These are phyloP conservation scores for Gymnocheta viridis DNA, from an alignment of 2,888 invertebrate genomes.

Conservation along the genomic window DNA sequence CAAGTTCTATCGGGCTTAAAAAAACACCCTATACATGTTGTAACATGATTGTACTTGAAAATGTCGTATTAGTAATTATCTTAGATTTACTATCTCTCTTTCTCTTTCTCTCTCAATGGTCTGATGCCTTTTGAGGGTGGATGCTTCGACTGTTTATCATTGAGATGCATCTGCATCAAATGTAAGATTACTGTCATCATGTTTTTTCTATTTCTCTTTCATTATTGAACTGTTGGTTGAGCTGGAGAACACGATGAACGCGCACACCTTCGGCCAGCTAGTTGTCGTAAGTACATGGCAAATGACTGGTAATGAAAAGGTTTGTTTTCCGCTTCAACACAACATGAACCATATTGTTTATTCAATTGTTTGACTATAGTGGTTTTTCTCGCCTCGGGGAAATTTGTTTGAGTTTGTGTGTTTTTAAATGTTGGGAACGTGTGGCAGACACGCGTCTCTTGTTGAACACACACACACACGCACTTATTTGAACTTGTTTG, in stretches of 20 bases:
- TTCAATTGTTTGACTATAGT: conserved; percentile 74
- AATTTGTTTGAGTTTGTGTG: conserved; percentile 71
- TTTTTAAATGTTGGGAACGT: conserved; percentile 33
- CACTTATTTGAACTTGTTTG: conserved; percentile 68
- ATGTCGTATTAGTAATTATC: conserved; percentile 75
- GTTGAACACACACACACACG: conserved; percentile 2
- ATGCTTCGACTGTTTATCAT: conserved; percentile 36
- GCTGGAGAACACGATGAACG: conserved; percentile 69
- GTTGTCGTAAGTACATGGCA: conserved; percentile 50
- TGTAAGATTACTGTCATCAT: conserved; percentile 81
- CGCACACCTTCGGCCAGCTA: conserved; percentile 67
- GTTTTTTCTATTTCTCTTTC: conserved; percentile 43
- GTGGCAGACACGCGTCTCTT: conserved; percentile 45
- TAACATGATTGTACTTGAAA: conserved; percentile 82
- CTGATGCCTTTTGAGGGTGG: conserved; percentile 23
- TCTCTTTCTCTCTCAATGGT: conserved; percentile 25
- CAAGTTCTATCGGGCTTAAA: no score
- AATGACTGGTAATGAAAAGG: conserved; percentile 78
- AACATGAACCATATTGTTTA: conserved; percentile 74
- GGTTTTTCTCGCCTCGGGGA: conserved; percentile 82
- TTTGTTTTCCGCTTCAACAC: conserved; percentile 75
- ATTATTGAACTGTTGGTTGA: conserved; percentile 66
- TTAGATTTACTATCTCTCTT: conserved; percentile 22
- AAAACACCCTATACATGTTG: conserved; percentile 81
- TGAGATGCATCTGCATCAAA: conserved; percentile 75